Conservation (phyloP, 2,888 invertebrate genomes). For the Eustalomyia histrio region DNA sequence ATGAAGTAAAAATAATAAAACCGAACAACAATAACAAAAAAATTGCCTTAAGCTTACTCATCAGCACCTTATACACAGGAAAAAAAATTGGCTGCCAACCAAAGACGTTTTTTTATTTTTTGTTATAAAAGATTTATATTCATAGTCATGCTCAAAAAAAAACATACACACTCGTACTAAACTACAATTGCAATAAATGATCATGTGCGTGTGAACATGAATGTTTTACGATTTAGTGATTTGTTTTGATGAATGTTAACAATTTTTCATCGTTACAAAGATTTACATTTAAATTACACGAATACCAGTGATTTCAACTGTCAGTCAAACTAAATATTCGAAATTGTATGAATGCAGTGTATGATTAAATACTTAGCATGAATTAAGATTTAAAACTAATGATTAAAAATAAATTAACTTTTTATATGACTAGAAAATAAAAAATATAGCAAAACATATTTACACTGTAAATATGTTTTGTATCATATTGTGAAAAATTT, state of each 20-base stretch:
- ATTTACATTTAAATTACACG: conserved; percentile 65
- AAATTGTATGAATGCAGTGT: not conserved
- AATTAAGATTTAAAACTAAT: conserved; percentile 62
- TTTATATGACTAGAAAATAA: not conserved
- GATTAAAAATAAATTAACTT: conserved; percentile 63
- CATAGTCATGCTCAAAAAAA: not conserved
- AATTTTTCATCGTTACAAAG: conserved; percentile 61
- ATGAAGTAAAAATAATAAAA: not conserved
- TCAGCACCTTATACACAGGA: conserved; percentile 46
- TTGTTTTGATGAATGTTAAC: conserved; percentile 63
- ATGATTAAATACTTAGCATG: conserved; percentile 59
- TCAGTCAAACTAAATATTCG: conserved; percentile 44
- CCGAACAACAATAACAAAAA: conserved; percentile 26
- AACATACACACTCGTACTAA: too few species aligned
- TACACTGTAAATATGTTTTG: too few species aligned
- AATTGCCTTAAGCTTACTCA: conserved; percentile 52
- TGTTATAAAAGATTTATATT: conserved; percentile 40
- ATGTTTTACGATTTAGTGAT: conserved; percentile 63
- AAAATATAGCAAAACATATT: too few species aligned
- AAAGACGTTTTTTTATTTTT: conserved; percentile 1
- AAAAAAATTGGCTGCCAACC: conserved; percentile 27
- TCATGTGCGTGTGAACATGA: conserved; percentile 53
- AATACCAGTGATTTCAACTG: conserved; percentile 48
- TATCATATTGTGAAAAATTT: not conserved
- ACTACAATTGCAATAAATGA: conserved; percentile 19